Evolutionary conservation across 1,140 invertebrate species (phyloP), one percentile per base, ranked within the genome.

Genomic region (Ephestia elutella): DNA sequence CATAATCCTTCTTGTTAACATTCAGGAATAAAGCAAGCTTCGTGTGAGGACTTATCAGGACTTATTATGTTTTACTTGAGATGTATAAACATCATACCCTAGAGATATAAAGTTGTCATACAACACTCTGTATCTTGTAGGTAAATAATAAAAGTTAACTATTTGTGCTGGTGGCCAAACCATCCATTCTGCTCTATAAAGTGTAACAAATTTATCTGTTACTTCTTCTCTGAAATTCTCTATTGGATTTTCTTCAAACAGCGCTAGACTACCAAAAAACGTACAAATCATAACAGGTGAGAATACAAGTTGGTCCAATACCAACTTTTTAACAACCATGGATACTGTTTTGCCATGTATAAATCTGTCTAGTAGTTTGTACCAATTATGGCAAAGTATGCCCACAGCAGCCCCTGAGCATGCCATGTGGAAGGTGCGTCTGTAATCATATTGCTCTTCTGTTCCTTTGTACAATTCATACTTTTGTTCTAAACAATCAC

Each of bases 61-160:
- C 62, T 87, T 89, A 54, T 68, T 70, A 73, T 96, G 92, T 84
- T 95, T 96, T n/a, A 98, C 93, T 83, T 96, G 93, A 20, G 96
- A 97, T n/a, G 95, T 96, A 77, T 97, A 98, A 49, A 96, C 87
- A 83, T 98, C 96, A 89, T 97, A 98, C 9, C 95, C 94, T 74
- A 98, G 89, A 20, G 96, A 97, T 77, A 98, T 94, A 7, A 92
- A 92, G 84, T 96, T 98, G 78, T 98, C 97, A 87, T 97, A 98
- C 10, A 98, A 88, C 18, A 98, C 95, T 74, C 97, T 90, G 82
- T 93, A 98, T 73, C 90, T 92, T 4, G 93, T 93, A 17, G 96
- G 95, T 63, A 98, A 82, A 71, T 95, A 92, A 80, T 94, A 96
- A 87, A 98, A 98, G 86, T 98, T 98, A 25, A 90, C 86, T 20